Percentiles rank a stretch among this genome's conserved stretches.
These are phyloP conservation scores for Doryteuthis pealeii DNA, from an alignment of 1,140 invertebrate species.

Conservation along the genomic window DNA sequence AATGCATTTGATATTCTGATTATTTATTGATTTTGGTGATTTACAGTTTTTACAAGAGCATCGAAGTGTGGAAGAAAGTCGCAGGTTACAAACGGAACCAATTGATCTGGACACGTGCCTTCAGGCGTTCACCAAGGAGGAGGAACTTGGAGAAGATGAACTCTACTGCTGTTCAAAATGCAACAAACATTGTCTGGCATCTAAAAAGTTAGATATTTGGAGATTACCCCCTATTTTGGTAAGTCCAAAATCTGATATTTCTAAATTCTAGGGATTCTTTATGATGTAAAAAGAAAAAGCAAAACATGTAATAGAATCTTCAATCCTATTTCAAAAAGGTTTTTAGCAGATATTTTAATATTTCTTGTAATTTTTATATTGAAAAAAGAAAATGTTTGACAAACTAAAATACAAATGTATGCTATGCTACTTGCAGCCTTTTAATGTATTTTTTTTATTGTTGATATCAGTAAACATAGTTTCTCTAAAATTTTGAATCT, in stretches of 20 bases:
- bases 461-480: too few relatives aligned
- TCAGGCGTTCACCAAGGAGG: slow-evolving; percentile 81
- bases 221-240: slow-evolving; percentile 82
- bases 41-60: slow-evolving; percentile 72
- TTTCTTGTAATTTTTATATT: too few relatives aligned
- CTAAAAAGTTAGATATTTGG: slow-evolving; percentile 89
- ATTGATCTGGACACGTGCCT: slow-evolving; percentile 78
- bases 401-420: too few relatives aligned
- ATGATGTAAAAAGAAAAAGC: slow-evolving; percentile 19
- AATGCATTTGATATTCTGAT: too few relatives aligned
- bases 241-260: slow-evolving; percentile 53
- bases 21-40: neutral
- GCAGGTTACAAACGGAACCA: slow-evolving; percentile 73
- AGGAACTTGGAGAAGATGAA: slow-evolving; percentile 75
- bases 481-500: too few relatives aligned
- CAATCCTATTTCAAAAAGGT: too few relatives aligned
- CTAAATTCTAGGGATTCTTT: neutral
- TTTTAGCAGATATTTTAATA: too few relatives aligned
- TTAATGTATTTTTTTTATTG: too few relatives aligned
- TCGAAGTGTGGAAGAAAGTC: slow-evolving; percentile 70
- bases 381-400: too few relatives aligned
- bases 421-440: too few relatives aligned
- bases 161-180: slow-evolving; percentile 83
- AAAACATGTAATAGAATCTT: too few relatives aligned
- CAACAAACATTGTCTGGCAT: slow-evolving; percentile 77